Evolutionary conservation across 2,113 vertebrate genomes (phyloP), one percentile per base, ranked within the genome.

Genomic region (Eira barbara): DNA sequence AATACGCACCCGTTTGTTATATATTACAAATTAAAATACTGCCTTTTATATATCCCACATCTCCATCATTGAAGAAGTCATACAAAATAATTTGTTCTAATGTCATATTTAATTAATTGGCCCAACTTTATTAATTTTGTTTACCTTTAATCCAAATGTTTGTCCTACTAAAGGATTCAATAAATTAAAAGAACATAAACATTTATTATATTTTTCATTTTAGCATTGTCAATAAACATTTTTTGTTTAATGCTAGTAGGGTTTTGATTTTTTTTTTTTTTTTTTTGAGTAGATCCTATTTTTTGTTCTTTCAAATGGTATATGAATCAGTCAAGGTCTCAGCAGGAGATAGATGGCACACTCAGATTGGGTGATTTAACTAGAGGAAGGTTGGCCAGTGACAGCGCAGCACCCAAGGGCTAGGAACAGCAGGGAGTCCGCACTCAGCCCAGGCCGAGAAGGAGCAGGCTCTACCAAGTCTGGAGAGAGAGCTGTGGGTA

Each of bases 101-200:
- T 49, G 49, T 92, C 65, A 23, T n/a, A 63, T 65, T 92, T 92
- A 80, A 57, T 86, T 71, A 89, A 87, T 74, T 89, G 83, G 10
- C 52, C 42, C 81, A 47, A 79, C 59, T 83, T 27, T 69, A 52
- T 92, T 76, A 94, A 89, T 78, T 89, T 17, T n/a, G 14, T 81
- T 82, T 57, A 18, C 17, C 88, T 82, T 85, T 12, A 89, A 95
- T 27, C 29, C 49, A 89, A 89, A 78, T 85, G 36, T 90, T 82
- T 65, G 39, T 65, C 45, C 15, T 34, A n/a, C 12, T 81, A 84
- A n/a, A 80, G 8, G 39, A 82, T 39, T 85, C 25, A n/a, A 27
- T 71, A 73, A 31, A 39, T 42, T 6, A 4, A 49, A 95, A 92
- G 55, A 82, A 73, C 27, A 71, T 63, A 63, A 69, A 36, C 17